Percentiles rank a stretch among this genome's conserved stretches.
phyloP scores from a whole-genome alignment of 2,113 vertebrate genomes.

The Lethenteron reissneri region DNA sequence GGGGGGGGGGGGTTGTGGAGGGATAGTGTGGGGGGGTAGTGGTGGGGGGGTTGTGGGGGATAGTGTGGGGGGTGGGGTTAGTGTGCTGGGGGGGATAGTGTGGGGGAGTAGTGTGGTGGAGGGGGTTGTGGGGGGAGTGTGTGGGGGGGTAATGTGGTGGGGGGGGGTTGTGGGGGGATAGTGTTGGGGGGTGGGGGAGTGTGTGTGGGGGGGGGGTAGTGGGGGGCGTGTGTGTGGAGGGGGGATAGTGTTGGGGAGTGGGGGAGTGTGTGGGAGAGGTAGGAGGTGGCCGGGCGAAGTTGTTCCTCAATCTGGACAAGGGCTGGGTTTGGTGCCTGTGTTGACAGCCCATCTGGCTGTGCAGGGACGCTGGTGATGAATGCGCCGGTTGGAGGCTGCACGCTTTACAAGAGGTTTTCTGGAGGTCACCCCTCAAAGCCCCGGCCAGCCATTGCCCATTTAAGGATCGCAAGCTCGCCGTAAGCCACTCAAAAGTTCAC shows the following conservation, averaged over 20 bases:
- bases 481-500: too few relatives aligned
- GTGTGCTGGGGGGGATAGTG: not conserved
- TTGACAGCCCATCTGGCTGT: too few relatives aligned
- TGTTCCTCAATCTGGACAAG: not conserved
- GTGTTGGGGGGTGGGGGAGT: not conserved
- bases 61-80: too few relatives aligned
- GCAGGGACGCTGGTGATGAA: too few relatives aligned
- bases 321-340: not conserved
- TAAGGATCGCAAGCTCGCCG: too few relatives aligned
- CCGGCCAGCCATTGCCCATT: too few relatives aligned
- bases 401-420: too few relatives aligned
- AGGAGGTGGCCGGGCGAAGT: too few relatives aligned
- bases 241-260: not conserved
- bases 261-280: not conserved
- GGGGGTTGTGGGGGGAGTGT: not conserved
- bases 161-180: not conserved
- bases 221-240: not conserved
- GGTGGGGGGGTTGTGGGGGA: too few relatives aligned
- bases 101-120: not conserved
- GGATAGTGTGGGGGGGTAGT: not conserved
- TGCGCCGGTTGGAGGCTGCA: too few relatives aligned
- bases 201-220: not conserved
- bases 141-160: not conserved
- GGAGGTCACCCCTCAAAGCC: too few relatives aligned
- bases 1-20: not conserved